Base-by-base conservation (phyloP, 1,140 invertebrate genomes). In the Drosophila tani region DNA sequence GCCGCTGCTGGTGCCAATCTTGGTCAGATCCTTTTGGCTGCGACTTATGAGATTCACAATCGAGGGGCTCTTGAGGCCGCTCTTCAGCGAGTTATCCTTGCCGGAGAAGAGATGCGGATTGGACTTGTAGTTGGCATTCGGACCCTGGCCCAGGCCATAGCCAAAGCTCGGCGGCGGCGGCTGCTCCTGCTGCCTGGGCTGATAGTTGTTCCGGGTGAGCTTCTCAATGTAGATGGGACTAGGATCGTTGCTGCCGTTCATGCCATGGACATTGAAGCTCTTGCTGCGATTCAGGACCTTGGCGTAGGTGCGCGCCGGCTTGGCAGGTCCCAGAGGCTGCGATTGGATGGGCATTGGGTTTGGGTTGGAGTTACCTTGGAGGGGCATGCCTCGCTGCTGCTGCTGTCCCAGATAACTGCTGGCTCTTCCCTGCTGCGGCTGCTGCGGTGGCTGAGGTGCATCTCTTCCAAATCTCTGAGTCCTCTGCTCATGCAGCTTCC, bases 1-100 rank as follows among this genome's bases (percentile, higher is more conserved):
- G 32, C 3, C 11, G 6, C 5, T 29, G 32, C 3, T 35, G 6
- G 27, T 29, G 32, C 32, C 32, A 6, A 93, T 93, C 66, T 93
- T 94, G 59, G 95, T 95, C 8, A 97, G 91, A 91, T 97, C 96
- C 59, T 95, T 94, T 74, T 97, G 96, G 85, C 96, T 97, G 53
- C 96, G 94, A 91, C 95, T 97, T 29, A 97, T 96, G 75, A 96
- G 96, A 46, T 96, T 96, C 6, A 97, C 95, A 59, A 97, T 96
- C 41, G 96, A 96, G 1, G 97, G 97, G 90, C 96, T 97, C 82
- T 97, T 97, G 1, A 97, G 93, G 19, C 96, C 96, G 55, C 91
- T 84, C 59, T 92, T 92, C 56, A 92, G 45, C 15, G 91, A 90
- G 45, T 91, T 91, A 63, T 95, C 94, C 8, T 95, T 95, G 24